phyloP scores from a whole-genome alignment of 2,113 vertebrate genomes.

The Cromileptes altivelis region DNA sequence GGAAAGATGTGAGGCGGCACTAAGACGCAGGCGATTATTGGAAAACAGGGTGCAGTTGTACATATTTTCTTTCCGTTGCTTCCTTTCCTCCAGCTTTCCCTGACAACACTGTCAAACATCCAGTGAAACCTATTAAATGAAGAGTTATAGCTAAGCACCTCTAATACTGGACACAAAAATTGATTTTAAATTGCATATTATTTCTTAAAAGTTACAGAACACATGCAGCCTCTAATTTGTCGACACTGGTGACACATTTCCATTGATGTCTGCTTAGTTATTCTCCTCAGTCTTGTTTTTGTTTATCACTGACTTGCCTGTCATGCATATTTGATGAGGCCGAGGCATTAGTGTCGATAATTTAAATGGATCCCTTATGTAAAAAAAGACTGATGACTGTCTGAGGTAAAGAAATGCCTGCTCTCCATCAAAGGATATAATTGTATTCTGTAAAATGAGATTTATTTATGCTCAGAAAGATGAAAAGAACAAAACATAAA shows the following conservation, averaged over 20 bases:
- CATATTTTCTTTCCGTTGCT: not conserved
- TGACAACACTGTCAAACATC: not conserved
- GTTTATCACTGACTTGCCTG: conserved; percentile 20
- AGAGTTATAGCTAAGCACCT: not conserved
- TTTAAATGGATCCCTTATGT: conserved; percentile 12
- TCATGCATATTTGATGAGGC: conserved; percentile 49
- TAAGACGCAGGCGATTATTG: not conserved
- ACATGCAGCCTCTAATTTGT: not conserved
- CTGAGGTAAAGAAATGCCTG: not conserved
- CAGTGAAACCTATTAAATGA: not conserved
- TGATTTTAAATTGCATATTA: not conserved
- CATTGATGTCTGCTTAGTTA: not conserved
- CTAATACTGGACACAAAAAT: not conserved
- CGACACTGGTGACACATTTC: not conserved
- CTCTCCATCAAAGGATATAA: conserved; percentile 13
- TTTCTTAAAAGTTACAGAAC: not conserved
- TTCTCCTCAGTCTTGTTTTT: conserved; percentile 37
- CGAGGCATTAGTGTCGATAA: conserved; percentile 18
- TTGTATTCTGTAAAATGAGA: not conserved
- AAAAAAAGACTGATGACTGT: conserved; percentile 12
- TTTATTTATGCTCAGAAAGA: conserved; percentile 10
- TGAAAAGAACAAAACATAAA: not conserved
- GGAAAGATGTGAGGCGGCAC: conserved; percentile 14
- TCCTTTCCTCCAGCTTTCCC: not conserved
- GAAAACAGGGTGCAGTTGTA: not conserved